A percentile compares a stretch with the other conserved stretches of the same genome.
phyloP scores from a whole-genome alignment of 2,797 vertebrate species.

The Okamejei kenojei region DNA sequence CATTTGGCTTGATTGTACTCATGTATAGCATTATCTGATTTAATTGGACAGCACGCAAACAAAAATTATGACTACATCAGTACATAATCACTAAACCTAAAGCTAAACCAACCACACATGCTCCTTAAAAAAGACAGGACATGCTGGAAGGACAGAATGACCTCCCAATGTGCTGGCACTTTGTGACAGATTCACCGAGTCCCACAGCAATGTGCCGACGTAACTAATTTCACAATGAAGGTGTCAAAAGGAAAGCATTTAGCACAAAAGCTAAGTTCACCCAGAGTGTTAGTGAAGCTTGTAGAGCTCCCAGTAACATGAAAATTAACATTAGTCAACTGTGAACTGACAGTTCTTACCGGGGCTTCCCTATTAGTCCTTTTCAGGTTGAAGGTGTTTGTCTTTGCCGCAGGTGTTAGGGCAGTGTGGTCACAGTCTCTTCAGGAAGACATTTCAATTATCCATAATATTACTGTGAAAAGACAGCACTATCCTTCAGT shows the following conservation, averaged over 20 bases:
- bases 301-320: constrained; percentile 48
- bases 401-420: neutral
- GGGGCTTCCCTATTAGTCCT: neutral
- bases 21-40: no score
- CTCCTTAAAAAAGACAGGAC: neutral
- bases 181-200: neutral
- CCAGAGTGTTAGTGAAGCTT: constrained; percentile 44
- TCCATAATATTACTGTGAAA: neutral
- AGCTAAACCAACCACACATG: neutral
- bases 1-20: no score
- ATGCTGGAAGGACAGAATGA: neutral
- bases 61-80: no score
- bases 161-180: neutral
- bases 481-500: neutral
- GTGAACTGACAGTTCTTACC: constrained; percentile 48
- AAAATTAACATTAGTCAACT: constrained; percentile 52
- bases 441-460: constrained; percentile 26
- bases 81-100: no score
- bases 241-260: constrained; percentile 38
- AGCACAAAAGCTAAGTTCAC: constrained; percentile 45
- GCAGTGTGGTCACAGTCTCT: neutral
- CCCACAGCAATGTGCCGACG: neutral
- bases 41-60: no score
- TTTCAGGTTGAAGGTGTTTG: neutral
- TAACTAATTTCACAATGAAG: constrained; percentile 36